A percentile compares a stretch with the other conserved stretches of the same genome.
phyloP scores from a whole-genome alignment of 2,888 invertebrate species.

The Himalopsyche japonica region DNA sequence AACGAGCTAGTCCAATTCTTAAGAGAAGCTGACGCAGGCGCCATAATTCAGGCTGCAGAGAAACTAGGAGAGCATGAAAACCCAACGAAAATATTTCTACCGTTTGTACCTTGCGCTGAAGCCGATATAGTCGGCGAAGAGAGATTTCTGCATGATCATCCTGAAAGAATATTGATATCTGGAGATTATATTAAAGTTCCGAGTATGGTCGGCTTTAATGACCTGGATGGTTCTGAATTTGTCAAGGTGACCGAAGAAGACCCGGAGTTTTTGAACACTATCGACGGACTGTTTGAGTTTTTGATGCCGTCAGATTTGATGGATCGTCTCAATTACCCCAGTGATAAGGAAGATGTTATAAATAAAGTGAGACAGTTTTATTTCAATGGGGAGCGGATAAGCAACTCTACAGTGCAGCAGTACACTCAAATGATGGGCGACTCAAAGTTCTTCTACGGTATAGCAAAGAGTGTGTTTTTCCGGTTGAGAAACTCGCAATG shows the following conservation, averaged over 20 bases:
- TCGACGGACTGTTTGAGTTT: slow-evolving; percentile 3
- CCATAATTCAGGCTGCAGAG: slow-evolving; percentile 47
- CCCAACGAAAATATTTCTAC: slow-evolving; percentile 41
- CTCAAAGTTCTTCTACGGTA: slow-evolving; percentile 1
- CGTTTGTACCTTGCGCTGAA: slow-evolving; percentile 53
- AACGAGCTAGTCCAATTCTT: slow-evolving; percentile 48
- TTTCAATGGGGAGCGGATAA: not conserved
- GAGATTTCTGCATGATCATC: slow-evolving; percentile 50
- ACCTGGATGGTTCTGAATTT: slow-evolving; percentile 5
- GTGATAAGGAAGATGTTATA: not conserved
- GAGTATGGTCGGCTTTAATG: slow-evolving; percentile 16
- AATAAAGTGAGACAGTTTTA: slow-evolving; percentile 12
- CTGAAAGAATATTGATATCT: slow-evolving; percentile 46
- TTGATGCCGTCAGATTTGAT: slow-evolving; percentile 4
- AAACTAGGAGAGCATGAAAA: slow-evolving; percentile 48
- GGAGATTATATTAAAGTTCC: slow-evolving; percentile 11
- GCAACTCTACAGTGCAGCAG: not conserved
- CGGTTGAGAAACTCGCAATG: not conserved
- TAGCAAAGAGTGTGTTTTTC: slow-evolving; percentile 1
- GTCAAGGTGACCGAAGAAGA: not conserved
- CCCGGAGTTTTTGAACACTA: not conserved
- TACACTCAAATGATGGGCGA: slow-evolving; percentile 4
- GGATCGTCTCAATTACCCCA: not conserved
- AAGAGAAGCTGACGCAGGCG: slow-evolving; percentile 46
- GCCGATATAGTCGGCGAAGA: slow-evolving; percentile 49